A percentile compares a stretch with the other conserved stretches of the same genome.
These are phyloP conservation scores for Athalia cordata DNA, from an alignment of 2,888 invertebrate genomes.

Conservation along the genomic window DNA sequence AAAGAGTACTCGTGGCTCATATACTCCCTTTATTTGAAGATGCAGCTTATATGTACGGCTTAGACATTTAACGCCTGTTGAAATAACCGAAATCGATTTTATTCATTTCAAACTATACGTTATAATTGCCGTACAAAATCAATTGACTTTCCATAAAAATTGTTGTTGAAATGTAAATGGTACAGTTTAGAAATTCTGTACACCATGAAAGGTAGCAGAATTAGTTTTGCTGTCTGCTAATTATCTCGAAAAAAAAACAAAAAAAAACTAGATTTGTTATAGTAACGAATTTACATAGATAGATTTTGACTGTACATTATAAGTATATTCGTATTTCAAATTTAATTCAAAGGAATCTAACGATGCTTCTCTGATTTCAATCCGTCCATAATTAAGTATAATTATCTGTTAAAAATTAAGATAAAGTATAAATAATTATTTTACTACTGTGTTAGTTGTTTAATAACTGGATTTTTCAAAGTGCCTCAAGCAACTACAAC, in stretches of 20 bases:
- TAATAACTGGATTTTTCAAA: background rate
- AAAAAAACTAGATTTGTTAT: background rate
- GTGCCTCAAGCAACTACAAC: conserved; percentile 21
- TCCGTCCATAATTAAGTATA: conserved; percentile 39
- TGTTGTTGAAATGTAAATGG: background rate
- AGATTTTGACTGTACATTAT: background rate
- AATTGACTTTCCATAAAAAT: too few relatives aligned
- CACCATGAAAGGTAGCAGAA: background rate
- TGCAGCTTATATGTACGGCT: too few relatives aligned
- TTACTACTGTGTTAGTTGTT: conserved; percentile 9
- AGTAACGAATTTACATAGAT: background rate
- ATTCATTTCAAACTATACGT: too few relatives aligned
- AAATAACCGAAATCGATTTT: too few relatives aligned
- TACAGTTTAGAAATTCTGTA: conserved; percentile 7
- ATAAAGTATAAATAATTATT: conserved; percentile 4
- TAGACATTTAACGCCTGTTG: too few relatives aligned
- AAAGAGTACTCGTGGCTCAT: background rate
- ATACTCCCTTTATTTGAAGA: background rate
- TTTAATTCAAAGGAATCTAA: background rate
- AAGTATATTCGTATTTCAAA: too few relatives aligned
- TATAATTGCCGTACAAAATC: too few relatives aligned
- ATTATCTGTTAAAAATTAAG: conserved; percentile 21
- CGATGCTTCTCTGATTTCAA: conserved; percentile 2
- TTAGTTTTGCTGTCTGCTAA: background rate
- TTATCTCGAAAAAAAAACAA: background rate